Evolutionary conservation across 2,113 vertebrate genomes (phyloP), one percentile per base, ranked within the genome.

Genomic region (Spheniscus mendiculus): DNA sequence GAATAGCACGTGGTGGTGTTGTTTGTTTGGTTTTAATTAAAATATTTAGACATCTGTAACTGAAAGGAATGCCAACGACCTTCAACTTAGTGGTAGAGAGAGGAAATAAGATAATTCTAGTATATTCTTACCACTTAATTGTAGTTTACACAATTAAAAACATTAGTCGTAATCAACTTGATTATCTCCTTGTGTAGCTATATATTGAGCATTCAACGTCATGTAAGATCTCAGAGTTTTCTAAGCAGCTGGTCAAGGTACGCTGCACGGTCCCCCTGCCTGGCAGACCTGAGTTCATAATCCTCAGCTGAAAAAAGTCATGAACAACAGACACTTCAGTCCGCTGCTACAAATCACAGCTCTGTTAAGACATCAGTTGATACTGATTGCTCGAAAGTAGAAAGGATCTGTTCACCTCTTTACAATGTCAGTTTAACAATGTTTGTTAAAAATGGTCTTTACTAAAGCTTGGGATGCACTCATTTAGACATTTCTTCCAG

Each of bases 401-500:
- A 96, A 96, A 81, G n/a, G 44, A 40, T 77, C 92, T 92, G 86
- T 96, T 94, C 93, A 93, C 85, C 94, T 93, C 93, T 95, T 66
- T n/a, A 58, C 5, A 49, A 65, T 14, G 42, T 77, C 93, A 95
- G 71, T 76, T 96, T 96, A 95, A 92, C 82, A 79, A 82, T 44
- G 71, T 81, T 71, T 94, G 81, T 87, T 90, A 94, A 93, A 98
- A 97, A 76, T 38, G 38, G 76, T 94, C 83, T 89, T 90, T 80
- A 59, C 59, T 91, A 90, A 91, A 83, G 80, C 44, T 91, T 49
- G 47, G 56, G 90, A 87, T 89, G 66, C 30, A 76, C 25, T 91
- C 81, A 58, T 80, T 83, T 94, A 90, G 23, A 56, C 8, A 66
- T 89, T 97, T 90, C 77, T 95, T 93, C 56, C 80, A 94, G 73